Base-by-base conservation (phyloP, 1,140 invertebrate species). In the Caerostris extrusa region DNA sequence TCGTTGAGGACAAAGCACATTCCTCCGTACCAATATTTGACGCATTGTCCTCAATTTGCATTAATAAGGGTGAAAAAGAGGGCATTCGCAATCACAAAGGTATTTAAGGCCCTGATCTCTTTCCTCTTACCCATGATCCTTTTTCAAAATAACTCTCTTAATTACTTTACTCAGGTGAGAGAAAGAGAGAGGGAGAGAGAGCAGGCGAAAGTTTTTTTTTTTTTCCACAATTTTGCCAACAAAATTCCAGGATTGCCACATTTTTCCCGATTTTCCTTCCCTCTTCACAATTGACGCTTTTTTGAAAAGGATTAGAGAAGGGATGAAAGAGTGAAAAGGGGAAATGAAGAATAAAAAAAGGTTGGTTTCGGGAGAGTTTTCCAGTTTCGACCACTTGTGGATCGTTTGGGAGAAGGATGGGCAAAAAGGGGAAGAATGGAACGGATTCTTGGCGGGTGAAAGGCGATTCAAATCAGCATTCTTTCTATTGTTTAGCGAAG, bases 41-140 rank as follows among this genome's bases (percentile, higher is more conserved):
- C 86, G 91, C 82, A 93, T 93, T 93, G 82, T 93, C 64, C 82
- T 93, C 91, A 93, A 86, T 86, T 93, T 93, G 91, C 91, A 93
- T 85, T 93, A 82, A 83, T 86, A 86, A 85, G 19, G 83, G 60
- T 17, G 53, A 64, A 34, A 34, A 34, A 34, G 91, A 55, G 53
- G 81, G 53, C 1, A 82, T 60, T 82, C 81, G 56, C 81, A 82
- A 82, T 82, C 81, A 64, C 81, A 85, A 67, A 91, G 90, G 90
- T 64, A 91, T 91, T 82, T 91, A 91, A 50, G 69, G 34, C 69
- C 69, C 34, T 71, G 90, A 91, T 82, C 82, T 93, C 71, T 87
- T 10, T 87, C 19, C n/a, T 5, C 19, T 14, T 34, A 34, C 0
- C 34, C 34, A 2, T 34, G 34, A 34, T 53, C 57, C 58, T 7